Base-by-base conservation (phyloP, 2,797 vertebrate species). In the Betta splendens region DNA sequence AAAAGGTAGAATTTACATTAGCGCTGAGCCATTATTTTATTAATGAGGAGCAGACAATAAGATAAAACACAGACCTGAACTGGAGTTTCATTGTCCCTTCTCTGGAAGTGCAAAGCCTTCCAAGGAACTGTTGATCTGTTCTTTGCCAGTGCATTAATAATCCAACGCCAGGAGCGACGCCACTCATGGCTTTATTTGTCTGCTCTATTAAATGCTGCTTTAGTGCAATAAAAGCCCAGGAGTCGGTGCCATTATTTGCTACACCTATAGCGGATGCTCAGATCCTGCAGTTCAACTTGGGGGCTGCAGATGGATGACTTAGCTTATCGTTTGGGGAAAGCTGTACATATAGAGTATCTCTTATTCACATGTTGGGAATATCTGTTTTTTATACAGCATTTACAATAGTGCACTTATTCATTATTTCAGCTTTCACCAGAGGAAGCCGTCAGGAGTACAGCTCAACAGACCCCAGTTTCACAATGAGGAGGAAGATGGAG, bases 401-500 rank as follows among this genome's bases (percentile, higher is more conserved):
- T 18, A 57, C 6, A 40, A 16, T 18, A 15, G 1, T 49, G 5
- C 11, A 15, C 6, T 40, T 42, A 2, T 59, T 21, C 67, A 1
- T 21, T 20, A 9, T 75, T 61, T 7, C 69, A 98, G 97, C 96
- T 48, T 98, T 98, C 83, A 92, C 91, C 58, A 94, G 93, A 69
- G 88, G 80, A 79, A 93, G 87, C 29, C 93, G 93, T 2, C 95
- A 97, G 75, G 96, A 98, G 63, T 92, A 92, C 16, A 89, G 77
- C 37, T 85, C 93, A 3, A 85, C 91, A 46, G 97, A 99, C 77
- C 96, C 97, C 36, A 96, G 96, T 36, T 99, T 99, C 85, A 99
- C 97, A 11, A 99, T 99, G 92, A 92, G 97, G 81, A 94, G 97
- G 89, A 99, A 98, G 85, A 98, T 99, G 97, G 97, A 99, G 67